These are phyloP conservation scores for Neolamprologus caudopunctatus DNA, from an alignment of 2,113 vertebrate genomes.

Conservation along the genomic window DNA sequence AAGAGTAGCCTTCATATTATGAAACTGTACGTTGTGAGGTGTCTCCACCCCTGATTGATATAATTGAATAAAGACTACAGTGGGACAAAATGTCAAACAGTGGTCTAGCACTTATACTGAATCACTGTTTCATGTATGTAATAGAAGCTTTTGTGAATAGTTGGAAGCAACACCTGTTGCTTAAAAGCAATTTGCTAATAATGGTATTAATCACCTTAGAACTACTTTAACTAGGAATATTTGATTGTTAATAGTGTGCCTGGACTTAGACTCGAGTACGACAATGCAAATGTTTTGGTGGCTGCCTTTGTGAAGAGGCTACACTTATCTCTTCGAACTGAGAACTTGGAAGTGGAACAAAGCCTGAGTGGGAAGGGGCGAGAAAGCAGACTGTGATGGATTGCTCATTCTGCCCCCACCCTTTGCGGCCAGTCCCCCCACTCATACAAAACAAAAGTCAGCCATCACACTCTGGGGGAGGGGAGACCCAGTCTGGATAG, in stretches of 20 bases:
- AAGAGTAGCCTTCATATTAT: background rate
- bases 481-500: slow-evolving; percentile 60
- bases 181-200: background rate
- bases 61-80: background rate
- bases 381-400: slow-evolving; percentile 61
- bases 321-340: slow-evolving; percentile 22
- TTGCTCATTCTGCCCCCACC: slow-evolving; percentile 53
- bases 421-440: slow-evolving; percentile 44
- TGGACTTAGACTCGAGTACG: background rate
- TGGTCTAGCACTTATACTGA: background rate
- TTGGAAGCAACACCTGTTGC: slow-evolving; percentile 46
- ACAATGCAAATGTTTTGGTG: background rate
- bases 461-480: slow-evolving; percentile 65
- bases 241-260: background rate
- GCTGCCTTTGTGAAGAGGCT: slow-evolving; percentile 17
- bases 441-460: slow-evolving; percentile 69
- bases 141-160: background rate
- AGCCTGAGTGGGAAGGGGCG: slow-evolving; percentile 53
- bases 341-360: slow-evolving; percentile 61
- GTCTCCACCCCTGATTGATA: background rate
- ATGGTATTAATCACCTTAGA: background rate
- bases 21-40: background rate
- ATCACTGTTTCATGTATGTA: background rate
- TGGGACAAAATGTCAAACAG: background rate
- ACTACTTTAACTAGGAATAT: background rate